phyloP scores from a whole-genome alignment of 2,797 vertebrate species.

The Alectoris magna region DNA sequence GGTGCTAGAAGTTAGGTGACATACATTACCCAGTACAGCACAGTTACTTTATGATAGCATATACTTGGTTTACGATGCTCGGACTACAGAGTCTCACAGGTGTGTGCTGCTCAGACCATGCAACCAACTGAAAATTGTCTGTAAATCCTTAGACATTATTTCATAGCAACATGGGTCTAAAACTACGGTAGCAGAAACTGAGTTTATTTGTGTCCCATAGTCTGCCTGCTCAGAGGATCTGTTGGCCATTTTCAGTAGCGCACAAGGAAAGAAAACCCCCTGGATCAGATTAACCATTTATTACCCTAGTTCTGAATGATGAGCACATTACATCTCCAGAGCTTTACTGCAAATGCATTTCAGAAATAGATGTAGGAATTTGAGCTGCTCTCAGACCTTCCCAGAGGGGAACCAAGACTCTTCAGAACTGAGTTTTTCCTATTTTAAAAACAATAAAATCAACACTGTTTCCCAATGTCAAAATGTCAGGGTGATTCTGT shows the following conservation, averaged over 20 bases:
- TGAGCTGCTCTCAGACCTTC: background rate
- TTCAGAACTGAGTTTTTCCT: background rate
- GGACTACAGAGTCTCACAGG: background rate
- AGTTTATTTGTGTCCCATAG: conserved; percentile 63
- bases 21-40: background rate
- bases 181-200: conserved; percentile 57
- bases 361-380: background rate
- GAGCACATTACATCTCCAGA: background rate
- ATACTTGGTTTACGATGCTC: background rate
- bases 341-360: background rate
- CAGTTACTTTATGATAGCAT: background rate
- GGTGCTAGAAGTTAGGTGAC: background rate
- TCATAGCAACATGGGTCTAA: conserved; percentile 23
- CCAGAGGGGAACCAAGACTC: background rate
- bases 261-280: background rate
- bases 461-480: background rate
- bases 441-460: background rate
- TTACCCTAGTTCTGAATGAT: background rate
- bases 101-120: conserved; percentile 9
- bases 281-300: conserved; percentile 13
- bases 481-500: background rate
- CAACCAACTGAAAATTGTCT: conserved; percentile 49
- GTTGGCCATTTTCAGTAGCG: conserved; percentile 21
- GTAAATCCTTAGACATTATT: conserved; percentile 52
- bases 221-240: conserved; percentile 36